These are phyloP conservation scores for Tachuris rubrigastra DNA, from an alignment of 2,113 vertebrate genomes.

Conservation along the genomic window DNA sequence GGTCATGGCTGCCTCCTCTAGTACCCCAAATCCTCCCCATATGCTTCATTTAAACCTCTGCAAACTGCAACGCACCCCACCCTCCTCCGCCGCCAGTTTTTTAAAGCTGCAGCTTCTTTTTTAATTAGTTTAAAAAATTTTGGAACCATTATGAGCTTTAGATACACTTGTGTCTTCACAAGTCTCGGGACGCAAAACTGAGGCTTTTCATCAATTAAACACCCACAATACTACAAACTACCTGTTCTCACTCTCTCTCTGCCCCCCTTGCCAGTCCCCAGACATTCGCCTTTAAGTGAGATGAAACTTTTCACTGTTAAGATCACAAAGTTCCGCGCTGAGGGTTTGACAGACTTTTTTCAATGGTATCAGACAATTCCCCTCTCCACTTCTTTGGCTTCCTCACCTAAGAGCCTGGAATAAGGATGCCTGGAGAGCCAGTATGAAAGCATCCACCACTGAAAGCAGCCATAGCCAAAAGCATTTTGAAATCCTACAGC, in stretches of 20 bases:
- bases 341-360: neutral
- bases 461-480: neutral
- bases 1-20: neutral
- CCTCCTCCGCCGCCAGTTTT: fast-evolving
- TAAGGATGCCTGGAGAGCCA: neutral
- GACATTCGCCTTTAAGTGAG: neutral
- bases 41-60: neutral
- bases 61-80: neutral
- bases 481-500: neutral
- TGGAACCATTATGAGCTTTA: neutral
- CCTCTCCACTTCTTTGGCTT: neutral
- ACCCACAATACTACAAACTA: neutral
- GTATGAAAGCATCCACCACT: neutral
- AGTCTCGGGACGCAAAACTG: neutral
- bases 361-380: neutral
- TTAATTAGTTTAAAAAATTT: neutral
- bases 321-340: neutral
- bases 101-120: neutral
- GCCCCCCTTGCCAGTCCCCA: neutral
- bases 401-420: neutral
- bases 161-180: neutral
- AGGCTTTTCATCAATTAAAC: neutral
- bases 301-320: neutral
- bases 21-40: too few relatives aligned
- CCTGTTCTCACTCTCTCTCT: neutral